Evolutionary conservation across 2,888 invertebrate genomes (phyloP), one percentile per base, ranked within the genome.

Genomic region (Acronicta leporina): DNA sequence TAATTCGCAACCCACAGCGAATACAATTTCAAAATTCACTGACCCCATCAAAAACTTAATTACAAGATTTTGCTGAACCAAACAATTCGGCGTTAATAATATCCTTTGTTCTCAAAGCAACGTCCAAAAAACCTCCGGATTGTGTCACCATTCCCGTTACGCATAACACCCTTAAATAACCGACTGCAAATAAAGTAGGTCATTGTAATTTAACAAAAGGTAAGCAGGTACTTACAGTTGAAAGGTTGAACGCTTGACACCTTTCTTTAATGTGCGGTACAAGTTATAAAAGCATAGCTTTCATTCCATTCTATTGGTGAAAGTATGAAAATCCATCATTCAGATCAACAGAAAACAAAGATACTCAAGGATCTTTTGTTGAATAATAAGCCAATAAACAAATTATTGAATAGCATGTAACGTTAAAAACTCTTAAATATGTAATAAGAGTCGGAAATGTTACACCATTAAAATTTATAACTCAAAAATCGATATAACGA

Each of bases 201-300:
- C 59, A 57, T 61, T 59, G 76, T 69, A 57, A 75, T 75, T 73
- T 59, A 58, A 79, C 80, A 73, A 80, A 78, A 71, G 73, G 70
- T 63, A 58, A 20, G 20, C 4, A 20, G 20, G n/a, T n/a, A n/a
- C n/a, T n/a, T n/a, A n/a, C 63, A 64, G 63, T 62, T 73, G 63
- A 48, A 58, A 45, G 50, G 56, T 58, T 66, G 45, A 46, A 56
- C 45, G 60, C 40, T 54, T 66, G 59, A 48, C 62, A 56, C 58
- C 44, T 63, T 35, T 41, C 57, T 52, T 65, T 71, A 56, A 43
- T 61, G 40, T 52, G 10, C 8, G 64, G 59, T 40, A 9, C 54
- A 63, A 66, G 59, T 59, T 56, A n/a, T n/a, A 72, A 51, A 61
- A 65, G 51, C 68, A 44, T 14, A 16, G 16, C 15, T 55, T 11